A percentile compares a stretch with the other conserved stretches of the same genome.
Evolutionary conservation across 2,888 invertebrate species (phyloP).

Genomic region (Cloeon dipterum): DNA sequence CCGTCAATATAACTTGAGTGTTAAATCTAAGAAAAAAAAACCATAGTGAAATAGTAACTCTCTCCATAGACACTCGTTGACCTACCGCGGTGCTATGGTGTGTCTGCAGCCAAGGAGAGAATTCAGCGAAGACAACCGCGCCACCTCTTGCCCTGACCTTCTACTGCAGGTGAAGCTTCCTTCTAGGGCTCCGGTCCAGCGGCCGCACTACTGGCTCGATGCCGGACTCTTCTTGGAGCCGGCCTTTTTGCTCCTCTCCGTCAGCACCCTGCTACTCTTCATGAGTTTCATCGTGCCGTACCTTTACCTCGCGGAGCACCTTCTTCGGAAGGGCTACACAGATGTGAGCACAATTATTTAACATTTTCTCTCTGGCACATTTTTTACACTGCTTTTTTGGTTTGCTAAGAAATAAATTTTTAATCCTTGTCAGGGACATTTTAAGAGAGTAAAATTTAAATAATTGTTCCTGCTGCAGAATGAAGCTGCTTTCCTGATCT

Average conservation of each 20-base stretch:
- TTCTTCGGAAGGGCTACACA: constrained; percentile 38
- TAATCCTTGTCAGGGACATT: too few relatives aligned
- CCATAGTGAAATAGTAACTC: too few relatives aligned
- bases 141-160: constrained; percentile 67
- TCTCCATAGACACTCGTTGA: constrained; percentile 39
- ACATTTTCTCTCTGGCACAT: too few relatives aligned
- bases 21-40: too few relatives aligned
- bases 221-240: constrained; percentile 54
- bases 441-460: too few relatives aligned
- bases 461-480: too few relatives aligned
- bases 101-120: not conserved
- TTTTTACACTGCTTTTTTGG: too few relatives aligned
- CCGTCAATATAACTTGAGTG: too few relatives aligned
- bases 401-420: too few relatives aligned
- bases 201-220: constrained; percentile 60
- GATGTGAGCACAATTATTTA: too few relatives aligned
- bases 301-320: constrained; percentile 65
- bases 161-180: not conserved
- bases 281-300: constrained; percentile 88
- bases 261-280: constrained; percentile 77
- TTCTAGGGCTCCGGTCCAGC: too few relatives aligned
- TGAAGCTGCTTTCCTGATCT: constrained; percentile 58
- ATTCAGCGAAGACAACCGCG: constrained; percentile 21
- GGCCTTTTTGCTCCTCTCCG: constrained; percentile 52
- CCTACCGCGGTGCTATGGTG: constrained; percentile 63